Evolutionary conservation across 2,113 vertebrate species (phyloP).

Genomic region (Festucalex cinctus): DNA sequence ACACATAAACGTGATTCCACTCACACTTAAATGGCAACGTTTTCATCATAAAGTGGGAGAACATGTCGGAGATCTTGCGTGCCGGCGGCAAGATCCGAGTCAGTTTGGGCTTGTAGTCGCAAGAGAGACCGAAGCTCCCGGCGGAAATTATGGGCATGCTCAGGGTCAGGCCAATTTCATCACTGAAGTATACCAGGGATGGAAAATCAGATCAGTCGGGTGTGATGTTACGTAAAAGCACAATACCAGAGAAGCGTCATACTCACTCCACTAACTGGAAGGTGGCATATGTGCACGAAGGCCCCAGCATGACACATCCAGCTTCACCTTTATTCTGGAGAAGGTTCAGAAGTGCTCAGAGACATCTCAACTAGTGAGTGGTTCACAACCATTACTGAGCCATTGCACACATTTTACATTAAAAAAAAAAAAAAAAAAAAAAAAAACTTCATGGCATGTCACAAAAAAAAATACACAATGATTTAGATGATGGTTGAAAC

Average conservation of each 20-base stretch:
- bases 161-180: constrained; percentile 77
- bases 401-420: too few relatives aligned
- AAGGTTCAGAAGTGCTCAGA: neutral
- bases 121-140: constrained; percentile 93
- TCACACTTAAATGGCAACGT: constrained; percentile 61
- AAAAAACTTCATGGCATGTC: neutral
- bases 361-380: too few relatives aligned
- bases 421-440: too few relatives aligned
- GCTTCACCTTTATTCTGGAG: constrained; percentile 60
- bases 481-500: too few relatives aligned
- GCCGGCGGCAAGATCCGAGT: constrained; percentile 88
- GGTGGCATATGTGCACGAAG: constrained; percentile 88
- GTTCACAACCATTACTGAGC: too few relatives aligned
- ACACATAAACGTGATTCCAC: constrained; percentile 83
- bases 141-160: constrained; percentile 89
- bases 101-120: constrained; percentile 85
- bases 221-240: too few relatives aligned
- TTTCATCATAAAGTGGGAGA: constrained; percentile 75
- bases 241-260: neutral
- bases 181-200: constrained; percentile 46
- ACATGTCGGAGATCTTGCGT: constrained; percentile 82
- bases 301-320: constrained; percentile 88
- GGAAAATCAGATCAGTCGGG: neutral
- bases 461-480: too few relatives aligned
- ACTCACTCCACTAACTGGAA: constrained; percentile 95